Percentiles rank a stretch among this genome's conserved stretches.
phyloP scores from a whole-genome alignment of 2,797 vertebrate species.

The Myotis pilosus region DNA sequence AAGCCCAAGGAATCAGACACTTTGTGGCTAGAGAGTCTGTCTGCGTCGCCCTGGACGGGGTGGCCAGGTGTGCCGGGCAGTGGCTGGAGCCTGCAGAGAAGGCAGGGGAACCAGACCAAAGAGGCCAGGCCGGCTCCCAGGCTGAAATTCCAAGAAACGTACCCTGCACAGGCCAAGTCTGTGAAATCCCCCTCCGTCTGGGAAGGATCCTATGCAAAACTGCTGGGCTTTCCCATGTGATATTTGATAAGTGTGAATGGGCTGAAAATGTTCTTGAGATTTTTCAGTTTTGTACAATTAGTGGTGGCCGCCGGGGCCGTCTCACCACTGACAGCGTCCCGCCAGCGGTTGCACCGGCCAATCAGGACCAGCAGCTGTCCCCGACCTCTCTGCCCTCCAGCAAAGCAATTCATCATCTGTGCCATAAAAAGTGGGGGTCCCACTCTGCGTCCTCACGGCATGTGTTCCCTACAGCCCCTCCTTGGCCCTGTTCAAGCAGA shows the following conservation, averaged over 20 bases:
- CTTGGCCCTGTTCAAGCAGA: not conserved
- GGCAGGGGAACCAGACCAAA: not conserved
- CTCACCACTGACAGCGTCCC: constrained; percentile 20
- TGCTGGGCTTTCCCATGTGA: constrained; percentile 65
- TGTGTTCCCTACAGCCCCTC: not conserved
- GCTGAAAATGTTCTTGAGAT: constrained; percentile 70
- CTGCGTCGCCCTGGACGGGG: constrained; percentile 27
- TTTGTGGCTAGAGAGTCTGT: constrained; percentile 71
- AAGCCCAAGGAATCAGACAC: constrained; percentile 72
- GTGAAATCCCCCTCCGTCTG: constrained; percentile 73
- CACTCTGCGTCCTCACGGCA: not conserved
- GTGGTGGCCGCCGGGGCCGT: not conserved
- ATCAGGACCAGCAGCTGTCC: constrained; percentile 53
- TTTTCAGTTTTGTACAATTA: constrained; percentile 54
- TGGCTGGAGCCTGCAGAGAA: not conserved
- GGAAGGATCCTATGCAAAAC: constrained; percentile 54
- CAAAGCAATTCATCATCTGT: constrained; percentile 48
- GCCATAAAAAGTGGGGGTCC: constrained; percentile 66
- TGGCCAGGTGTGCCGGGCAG: not conserved
- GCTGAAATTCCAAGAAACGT: constrained; percentile 65
- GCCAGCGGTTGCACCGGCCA: not conserved
- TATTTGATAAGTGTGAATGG: constrained; percentile 73
- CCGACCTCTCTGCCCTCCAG: constrained; percentile 47
- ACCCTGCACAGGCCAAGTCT: constrained; percentile 52
- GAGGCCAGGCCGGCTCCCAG: not conserved